Evolutionary conservation across 2,113 vertebrate species (phyloP).

Genomic region (Campylorhamphus procurvoides): DNA sequence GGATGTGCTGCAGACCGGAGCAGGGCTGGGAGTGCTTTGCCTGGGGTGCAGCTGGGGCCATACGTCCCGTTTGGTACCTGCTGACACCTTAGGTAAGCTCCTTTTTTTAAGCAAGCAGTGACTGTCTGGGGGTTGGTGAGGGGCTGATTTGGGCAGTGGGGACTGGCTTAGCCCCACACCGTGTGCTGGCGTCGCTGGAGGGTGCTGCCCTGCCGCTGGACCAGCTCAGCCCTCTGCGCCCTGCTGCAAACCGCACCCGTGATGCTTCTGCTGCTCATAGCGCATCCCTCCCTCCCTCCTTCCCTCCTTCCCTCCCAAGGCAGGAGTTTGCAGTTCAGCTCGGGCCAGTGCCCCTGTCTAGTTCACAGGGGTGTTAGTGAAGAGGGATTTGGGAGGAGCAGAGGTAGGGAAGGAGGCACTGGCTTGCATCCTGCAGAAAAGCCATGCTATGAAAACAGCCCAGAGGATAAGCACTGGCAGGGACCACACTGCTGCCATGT

Average conservation of each 20-base stretch:
- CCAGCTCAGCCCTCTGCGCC: background rate
- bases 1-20: constrained; percentile 42
- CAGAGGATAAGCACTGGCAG: background rate
- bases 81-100: background rate
- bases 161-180: background rate
- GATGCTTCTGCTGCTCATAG: background rate
- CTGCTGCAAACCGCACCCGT: background rate
- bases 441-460: fast-evolving
- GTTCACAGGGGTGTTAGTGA: background rate
- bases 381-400: background rate
- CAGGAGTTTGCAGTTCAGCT: background rate
- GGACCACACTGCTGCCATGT: background rate
- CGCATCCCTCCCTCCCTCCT: background rate
- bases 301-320: background rate
- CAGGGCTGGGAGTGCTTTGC: background rate
- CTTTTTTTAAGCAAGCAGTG: background rate
- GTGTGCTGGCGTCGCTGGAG: background rate
- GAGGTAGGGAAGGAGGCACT: background rate
- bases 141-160: fast-evolving
- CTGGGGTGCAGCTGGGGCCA: background rate
- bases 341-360: background rate
- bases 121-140: fast-evolving
- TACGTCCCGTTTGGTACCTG: fast-evolving
- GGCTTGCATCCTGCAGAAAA: background rate
- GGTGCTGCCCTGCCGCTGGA: background rate